Base-by-base conservation (phyloP, 2,797 vertebrate genomes). In the Silurus lanzhouensis region DNA sequence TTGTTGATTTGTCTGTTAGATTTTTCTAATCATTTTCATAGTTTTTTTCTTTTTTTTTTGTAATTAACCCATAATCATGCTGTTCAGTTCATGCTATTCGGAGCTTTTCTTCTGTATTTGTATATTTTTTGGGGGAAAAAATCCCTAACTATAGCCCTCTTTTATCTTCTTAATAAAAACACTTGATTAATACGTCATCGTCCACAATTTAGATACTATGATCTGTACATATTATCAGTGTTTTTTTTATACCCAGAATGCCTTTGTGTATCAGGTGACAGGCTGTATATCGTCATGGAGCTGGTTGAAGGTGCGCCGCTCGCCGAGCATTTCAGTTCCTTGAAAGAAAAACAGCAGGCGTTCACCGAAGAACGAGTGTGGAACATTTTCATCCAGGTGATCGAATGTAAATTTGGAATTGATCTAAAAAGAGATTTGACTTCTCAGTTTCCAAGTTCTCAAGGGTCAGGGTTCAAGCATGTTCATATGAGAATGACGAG, bases 321-420 rank as follows among this genome's bases (percentile, higher is more conserved):
- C 78, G 96, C 95, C 20, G 95, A 98, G 52, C 95, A 97, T 85
- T 95, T 97, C 20, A 96, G 90, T 91, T 97, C 96, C 87, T 93
- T 97, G 86, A 97, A 96, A 90, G 96, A 98, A 91, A 98, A 97
- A 87, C 93, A 94, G 9, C 95, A 96, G 67, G 92, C 77, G 5
- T 96, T 98, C 90, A 95, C 94, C 0, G 97, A 98, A 89, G 96
- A 97, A 61, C 94, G 95, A 91, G 92, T 99, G 22, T 98, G 97
- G 96, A 96, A 95, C 90, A 93, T 98, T 88, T 98, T 99, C 92
- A 96, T 98, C 82, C 96, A 98, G 95, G 97, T 97, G 91, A 90
- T 20, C 5, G 80, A 86, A 25, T 25, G 31, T n/a, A 0, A 2
- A 60, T n/a, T 2, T 55, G 12, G 38, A 46, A 44, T 12, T 5